Percentiles rank a stretch among this genome's conserved stretches.
Conservation (phyloP, 2,888 invertebrate genomes). For the Sphaerophoria taeniata region DNA sequence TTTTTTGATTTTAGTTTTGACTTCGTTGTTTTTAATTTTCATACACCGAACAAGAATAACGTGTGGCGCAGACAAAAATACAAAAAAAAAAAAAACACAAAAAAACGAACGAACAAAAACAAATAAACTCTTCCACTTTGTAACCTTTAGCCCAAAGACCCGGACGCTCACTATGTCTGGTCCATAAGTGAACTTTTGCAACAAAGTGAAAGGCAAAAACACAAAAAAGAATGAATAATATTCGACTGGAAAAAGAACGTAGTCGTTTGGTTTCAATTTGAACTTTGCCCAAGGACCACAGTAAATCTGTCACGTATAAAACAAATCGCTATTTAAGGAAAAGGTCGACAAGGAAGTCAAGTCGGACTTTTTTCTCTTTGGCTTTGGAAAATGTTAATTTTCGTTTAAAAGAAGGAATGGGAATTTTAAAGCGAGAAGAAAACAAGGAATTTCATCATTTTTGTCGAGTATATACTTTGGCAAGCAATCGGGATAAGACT, state of each 20-base stretch:
- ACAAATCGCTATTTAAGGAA: slow-evolving; percentile 1
- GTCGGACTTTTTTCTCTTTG: too few species aligned
- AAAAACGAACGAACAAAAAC: not conserved
- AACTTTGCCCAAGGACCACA: slow-evolving; percentile 49
- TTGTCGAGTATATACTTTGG: too few species aligned
- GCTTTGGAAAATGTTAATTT: too few species aligned
- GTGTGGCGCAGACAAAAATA: slow-evolving; percentile 6
- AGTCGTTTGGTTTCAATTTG: slow-evolving; percentile 48
- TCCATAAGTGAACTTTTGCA: not conserved
- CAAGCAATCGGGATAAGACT: too few species aligned
- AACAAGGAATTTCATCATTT: too few species aligned
- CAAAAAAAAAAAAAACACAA: not conserved
- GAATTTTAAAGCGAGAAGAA: too few species aligned
- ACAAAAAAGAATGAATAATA: not conserved
- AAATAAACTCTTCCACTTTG: slow-evolving; percentile 12
- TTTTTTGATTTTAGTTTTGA: slow-evolving; percentile 1
- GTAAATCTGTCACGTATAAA: slow-evolving; percentile 62
- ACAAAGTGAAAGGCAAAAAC: slow-evolving; percentile 8
- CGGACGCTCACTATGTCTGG: slow-evolving; percentile 42
- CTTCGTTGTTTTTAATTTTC: slow-evolving; percentile 23
- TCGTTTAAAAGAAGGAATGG: too few species aligned
- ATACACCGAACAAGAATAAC: slow-evolving; percentile 11
- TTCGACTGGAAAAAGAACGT: slow-evolving; percentile 4
- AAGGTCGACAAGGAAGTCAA: not conserved
- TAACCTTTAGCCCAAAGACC: slow-evolving; percentile 24